A percentile compares a stretch with the other conserved stretches of the same genome.
Evolutionary conservation across 2,888 invertebrate species (phyloP).

Genomic region (Lordiphosa andalusiaca): DNA sequence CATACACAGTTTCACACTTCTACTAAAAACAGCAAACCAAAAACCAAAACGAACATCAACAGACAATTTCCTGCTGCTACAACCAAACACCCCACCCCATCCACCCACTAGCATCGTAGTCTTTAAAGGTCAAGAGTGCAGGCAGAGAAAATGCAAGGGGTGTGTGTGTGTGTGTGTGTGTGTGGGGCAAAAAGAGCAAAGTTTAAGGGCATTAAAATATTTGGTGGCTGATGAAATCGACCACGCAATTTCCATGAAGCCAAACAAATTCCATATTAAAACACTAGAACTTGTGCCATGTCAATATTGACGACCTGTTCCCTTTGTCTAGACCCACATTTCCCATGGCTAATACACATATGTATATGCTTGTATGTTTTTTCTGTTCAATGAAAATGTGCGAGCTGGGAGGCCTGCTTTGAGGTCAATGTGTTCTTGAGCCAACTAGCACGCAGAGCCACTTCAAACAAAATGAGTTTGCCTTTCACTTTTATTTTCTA

Average conservation of each 20-base stretch:
- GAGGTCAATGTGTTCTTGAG: conserved; percentile 70
- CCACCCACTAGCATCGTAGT: conserved; percentile 33
- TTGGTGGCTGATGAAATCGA: conserved; percentile 59
- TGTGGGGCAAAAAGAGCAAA: conserved; percentile 60
- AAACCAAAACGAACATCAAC: conserved; percentile 36
- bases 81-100: conserved; percentile 27
- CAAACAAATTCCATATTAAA: conserved; percentile 48
- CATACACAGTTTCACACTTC: conserved; percentile 55
- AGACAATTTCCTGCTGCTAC: conserved; percentile 44
- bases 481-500: conserved; percentile 43
- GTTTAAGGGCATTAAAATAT: conserved; percentile 72
- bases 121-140: conserved; percentile 75
- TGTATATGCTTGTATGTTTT: not conserved
- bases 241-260: conserved; percentile 62
- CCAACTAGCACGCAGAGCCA: conserved; percentile 11
- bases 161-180: conserved; percentile 7
- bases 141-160: conserved; percentile 21
- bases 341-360: conserved; percentile 1
- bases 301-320: not conserved
- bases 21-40: conserved; percentile 20
- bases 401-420: conserved; percentile 33
- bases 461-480: conserved; percentile 42
- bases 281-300: not conserved
- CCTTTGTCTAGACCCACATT: conserved; percentile 13
- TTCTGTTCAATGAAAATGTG: conserved; percentile 56